Evolutionary conservation across 2,797 vertebrate species (phyloP).

Genomic region (Myoxocephalus aenaeus): DNA sequence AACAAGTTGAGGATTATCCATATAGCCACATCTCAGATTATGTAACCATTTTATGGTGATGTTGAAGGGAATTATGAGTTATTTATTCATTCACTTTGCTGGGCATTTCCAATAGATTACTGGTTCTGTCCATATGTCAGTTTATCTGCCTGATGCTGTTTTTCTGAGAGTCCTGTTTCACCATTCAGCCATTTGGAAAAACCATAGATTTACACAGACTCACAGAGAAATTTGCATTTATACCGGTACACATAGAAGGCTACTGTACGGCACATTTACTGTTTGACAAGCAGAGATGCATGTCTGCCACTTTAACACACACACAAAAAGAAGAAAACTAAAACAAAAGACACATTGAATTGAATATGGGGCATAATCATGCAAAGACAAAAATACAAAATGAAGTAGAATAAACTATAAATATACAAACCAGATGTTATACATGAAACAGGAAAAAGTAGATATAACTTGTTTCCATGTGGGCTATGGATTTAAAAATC

Average conservation of each 20-base stretch:
- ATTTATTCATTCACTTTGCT: conserved; percentile 52
- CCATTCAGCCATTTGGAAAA: background rate
- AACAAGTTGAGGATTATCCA: conserved; percentile 53
- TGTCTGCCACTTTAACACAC: background rate
- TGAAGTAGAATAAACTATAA: background rate
- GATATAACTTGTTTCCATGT: background rate
- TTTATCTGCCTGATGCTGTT: conserved; percentile 17
- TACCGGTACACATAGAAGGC: background rate
- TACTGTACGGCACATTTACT: background rate
- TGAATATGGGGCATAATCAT: background rate
- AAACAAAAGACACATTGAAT: background rate
- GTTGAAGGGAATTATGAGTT: conserved; percentile 53
- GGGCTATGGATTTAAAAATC: background rate
- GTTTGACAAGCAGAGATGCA: background rate
- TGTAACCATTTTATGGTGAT: conserved; percentile 53
- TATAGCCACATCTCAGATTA: conserved; percentile 55
- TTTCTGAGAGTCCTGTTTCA: background rate
- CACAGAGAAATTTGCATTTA: background rate
- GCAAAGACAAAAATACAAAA: background rate
- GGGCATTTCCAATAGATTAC: conserved; percentile 40
- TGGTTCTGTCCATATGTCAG: conserved; percentile 29
- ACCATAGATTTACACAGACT: background rate
- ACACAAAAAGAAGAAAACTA: background rate
- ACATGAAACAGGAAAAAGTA: background rate
- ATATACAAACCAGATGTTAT: background rate